Evolutionary conservation across 2,888 invertebrate species (phyloP).

Genomic region (Lepidochrysops patricia): DNA sequence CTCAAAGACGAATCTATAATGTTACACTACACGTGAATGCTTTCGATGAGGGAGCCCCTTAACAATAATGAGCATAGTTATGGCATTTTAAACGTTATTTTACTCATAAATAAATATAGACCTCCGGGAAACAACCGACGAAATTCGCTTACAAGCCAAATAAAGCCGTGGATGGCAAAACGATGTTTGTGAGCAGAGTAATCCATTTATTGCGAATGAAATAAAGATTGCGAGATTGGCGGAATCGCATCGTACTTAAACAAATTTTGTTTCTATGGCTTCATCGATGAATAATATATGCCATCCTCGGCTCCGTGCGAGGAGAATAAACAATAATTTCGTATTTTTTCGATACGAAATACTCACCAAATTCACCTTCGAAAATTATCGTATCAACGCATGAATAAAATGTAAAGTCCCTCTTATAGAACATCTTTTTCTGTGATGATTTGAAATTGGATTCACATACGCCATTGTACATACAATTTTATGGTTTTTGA

Average conservation of each 20-base stretch:
- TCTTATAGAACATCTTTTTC: not conserved
- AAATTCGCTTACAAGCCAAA: slow-evolving; percentile 36
- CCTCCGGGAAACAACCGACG: slow-evolving; percentile 28
- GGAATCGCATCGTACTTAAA: slow-evolving; percentile 70
- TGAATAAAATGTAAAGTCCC: not conserved
- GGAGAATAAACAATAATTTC: slow-evolving; percentile 6
- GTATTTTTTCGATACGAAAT: not conserved
- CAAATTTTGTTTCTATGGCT: slow-evolving; percentile 69
- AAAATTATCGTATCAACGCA: not conserved
- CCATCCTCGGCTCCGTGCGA: slow-evolving; percentile 24
- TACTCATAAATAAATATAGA: slow-evolving; percentile 24
- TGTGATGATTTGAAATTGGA: not conserved
- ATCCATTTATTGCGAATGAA: slow-evolving; percentile 68
- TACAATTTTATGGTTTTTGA: not conserved
- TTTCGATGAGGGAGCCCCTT: too few relatives aligned
- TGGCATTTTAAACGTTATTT: not conserved
- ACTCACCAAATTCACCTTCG: not conserved
- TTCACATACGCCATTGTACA: not conserved
- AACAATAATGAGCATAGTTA: too few relatives aligned
- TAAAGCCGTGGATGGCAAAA: slow-evolving; percentile 48
- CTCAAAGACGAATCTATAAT: too few relatives aligned
- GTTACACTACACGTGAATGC: too few relatives aligned
- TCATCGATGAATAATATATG: slow-evolving; percentile 68
- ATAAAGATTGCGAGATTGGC: slow-evolving; percentile 67
- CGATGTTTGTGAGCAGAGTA: slow-evolving; percentile 55